phyloP scores from a whole-genome alignment of 30 jellyfish, hydroid and myxozoan genomes.

The Aurelia coerulea region DNA sequence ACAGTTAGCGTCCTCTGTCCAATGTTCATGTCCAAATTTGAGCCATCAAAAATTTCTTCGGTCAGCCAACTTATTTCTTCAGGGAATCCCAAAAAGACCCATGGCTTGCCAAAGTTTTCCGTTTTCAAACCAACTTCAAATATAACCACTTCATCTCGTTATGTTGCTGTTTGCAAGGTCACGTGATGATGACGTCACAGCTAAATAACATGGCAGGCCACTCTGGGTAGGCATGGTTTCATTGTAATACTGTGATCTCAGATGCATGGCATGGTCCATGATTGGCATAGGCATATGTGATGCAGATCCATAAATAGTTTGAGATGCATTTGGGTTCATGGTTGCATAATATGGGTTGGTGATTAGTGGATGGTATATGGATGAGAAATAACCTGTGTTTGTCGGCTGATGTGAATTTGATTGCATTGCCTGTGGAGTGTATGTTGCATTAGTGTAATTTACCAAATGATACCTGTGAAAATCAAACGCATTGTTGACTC shows the following conservation, averaged over 20 bases:
- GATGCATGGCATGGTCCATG: conserved; percentile 61
- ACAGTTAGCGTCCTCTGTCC: no score
- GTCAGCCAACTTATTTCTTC: no score
- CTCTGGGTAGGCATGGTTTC: conserved; percentile 29
- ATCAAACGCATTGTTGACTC: background rate
- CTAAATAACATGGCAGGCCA: conserved; percentile 40
- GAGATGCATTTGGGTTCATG: conserved; percentile 24
- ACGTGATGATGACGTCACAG: conserved; percentile 51
- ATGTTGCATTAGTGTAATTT: conserved; percentile 16
- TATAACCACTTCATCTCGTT: no score
- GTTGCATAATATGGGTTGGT: conserved; percentile 45
- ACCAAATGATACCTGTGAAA: conserved; percentile 23
- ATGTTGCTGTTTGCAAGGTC: conserved; percentile 19
- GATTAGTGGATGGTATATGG: conserved; percentile 40
- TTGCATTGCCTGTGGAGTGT: conserved; percentile 39
- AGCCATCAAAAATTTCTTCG: no score
- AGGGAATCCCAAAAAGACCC: no score
- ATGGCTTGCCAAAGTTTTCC: no score
- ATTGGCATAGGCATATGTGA: conserved; percentile 15
- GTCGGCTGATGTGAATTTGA: conserved; percentile 36
- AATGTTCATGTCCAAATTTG: no score
- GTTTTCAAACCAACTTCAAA: no score
- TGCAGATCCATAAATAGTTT: conserved; percentile 34
- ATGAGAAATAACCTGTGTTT: conserved; percentile 32
- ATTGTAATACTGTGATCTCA: conserved; percentile 51